Conservation (phyloP, 2,797 vertebrate species). For the Ctenopoma multispine region DNA sequence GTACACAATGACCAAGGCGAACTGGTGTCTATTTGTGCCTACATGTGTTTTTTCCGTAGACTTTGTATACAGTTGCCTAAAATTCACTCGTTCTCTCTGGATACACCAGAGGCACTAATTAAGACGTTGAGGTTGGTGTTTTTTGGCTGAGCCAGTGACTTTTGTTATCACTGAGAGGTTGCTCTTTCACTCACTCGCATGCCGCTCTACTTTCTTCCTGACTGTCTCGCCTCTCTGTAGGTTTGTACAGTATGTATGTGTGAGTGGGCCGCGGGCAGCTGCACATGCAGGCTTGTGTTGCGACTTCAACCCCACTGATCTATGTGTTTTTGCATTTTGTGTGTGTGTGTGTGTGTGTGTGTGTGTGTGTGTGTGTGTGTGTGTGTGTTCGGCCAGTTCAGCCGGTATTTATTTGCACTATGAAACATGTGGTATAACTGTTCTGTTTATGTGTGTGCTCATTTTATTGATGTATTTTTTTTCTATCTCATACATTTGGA, state of each 20-base stretch:
- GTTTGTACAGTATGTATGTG: background rate
- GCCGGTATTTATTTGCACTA: conserved; percentile 35
- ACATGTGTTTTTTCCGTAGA: too few species aligned
- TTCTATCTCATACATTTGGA: conserved; percentile 2
- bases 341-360: too few species aligned
- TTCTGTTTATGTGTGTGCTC: conserved; percentile 13
- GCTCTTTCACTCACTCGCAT: background rate
- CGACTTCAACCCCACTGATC: conserved; percentile 12
- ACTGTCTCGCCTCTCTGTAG: background rate
- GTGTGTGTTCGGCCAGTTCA: background rate
- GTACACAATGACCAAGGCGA: too few species aligned
- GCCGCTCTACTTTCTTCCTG: background rate
- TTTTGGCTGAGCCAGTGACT: background rate
- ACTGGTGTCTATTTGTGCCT: too few species aligned
- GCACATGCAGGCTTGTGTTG: conserved; percentile 19
- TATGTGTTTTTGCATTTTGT: conserved; percentile 44
- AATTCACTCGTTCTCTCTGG: background rate
- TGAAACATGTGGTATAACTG: conserved; percentile 23
- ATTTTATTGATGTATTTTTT: conserved; percentile 38
- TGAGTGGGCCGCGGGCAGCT: conserved; percentile 1
- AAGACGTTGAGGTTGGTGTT: background rate
- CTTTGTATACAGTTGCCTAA: too few species aligned
- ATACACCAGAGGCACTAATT: background rate
- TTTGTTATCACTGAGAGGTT: background rate
- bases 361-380: too few species aligned